A percentile compares a stretch with the other conserved stretches of the same genome.
Evolutionary conservation across 2,888 invertebrate genomes (phyloP).

Genomic region (Chymomyza caudatula): DNA sequence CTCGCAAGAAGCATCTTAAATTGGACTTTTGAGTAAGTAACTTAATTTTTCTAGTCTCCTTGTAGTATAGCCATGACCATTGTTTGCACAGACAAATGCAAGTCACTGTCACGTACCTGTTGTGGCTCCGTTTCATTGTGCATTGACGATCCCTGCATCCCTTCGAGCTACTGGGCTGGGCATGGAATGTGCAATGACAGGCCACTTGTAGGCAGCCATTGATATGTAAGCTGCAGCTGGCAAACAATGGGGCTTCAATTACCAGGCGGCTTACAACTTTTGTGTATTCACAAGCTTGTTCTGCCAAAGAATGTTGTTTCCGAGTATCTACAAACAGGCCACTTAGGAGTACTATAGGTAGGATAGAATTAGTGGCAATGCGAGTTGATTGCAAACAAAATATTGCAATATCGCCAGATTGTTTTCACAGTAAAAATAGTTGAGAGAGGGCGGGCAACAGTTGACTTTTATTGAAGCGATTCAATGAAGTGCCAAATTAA

Average conservation of each 20-base stretch:
- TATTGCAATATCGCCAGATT: neutral
- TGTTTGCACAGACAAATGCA: conserved; percentile 46
- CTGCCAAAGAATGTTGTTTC: neutral
- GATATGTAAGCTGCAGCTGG: conserved; percentile 14
- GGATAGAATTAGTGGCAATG: neutral
- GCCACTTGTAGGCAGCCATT: conserved; percentile 6
- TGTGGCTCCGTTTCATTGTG: neutral
- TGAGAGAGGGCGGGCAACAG: neutral
- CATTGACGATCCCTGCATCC: neutral
- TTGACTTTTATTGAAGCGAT: neutral
- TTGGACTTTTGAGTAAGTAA: conserved; percentile 17
- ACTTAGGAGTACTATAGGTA: conserved; percentile 9
- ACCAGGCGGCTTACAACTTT: conserved; percentile 33
- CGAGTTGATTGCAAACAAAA: conserved; percentile 20
- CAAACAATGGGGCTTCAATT: conserved; percentile 45
- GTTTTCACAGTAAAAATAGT: neutral
- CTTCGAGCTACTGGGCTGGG: neutral
- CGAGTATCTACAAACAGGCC: neutral
- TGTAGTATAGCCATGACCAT: conserved; percentile 24
- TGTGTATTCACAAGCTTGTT: conserved; percentile 14
- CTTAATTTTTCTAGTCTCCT: conserved; percentile 5
- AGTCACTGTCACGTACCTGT: conserved; percentile 7
- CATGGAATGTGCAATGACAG: conserved; percentile 40
- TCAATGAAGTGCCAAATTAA: neutral
- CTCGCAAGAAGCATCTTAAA: neutral